These are phyloP conservation scores for Artemia sinica DNA, from an alignment of 2,888 invertebrate genomes.

Conservation along the genomic window DNA sequence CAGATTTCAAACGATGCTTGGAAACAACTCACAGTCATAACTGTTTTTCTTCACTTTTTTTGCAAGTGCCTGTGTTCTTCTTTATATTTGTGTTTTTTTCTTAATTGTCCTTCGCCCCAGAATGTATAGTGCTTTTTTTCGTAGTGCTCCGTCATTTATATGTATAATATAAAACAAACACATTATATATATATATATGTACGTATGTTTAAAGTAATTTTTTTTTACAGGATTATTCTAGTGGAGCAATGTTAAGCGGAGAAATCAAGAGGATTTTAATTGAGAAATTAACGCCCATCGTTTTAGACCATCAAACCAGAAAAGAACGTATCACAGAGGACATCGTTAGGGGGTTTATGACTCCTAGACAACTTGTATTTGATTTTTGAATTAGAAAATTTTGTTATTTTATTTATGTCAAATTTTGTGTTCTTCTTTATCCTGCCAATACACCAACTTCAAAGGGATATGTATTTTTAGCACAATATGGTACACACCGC, in stretches of 20 bases:
- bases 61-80: no score
- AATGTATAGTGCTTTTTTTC: no score
- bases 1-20: no score
- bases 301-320: slow-evolving; percentile 62
- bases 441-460: no score
- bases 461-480: no score
- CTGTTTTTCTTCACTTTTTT: no score
- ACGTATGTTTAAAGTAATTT: slow-evolving; percentile 16
- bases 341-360: slow-evolving; percentile 61
- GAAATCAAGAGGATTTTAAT: slow-evolving; percentile 83
- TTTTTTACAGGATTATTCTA: slow-evolving; percentile 49
- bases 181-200: background rate
- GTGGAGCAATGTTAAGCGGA: slow-evolving; percentile 77
- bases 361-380: slow-evolving; percentile 54
- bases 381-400: slow-evolving; percentile 24
- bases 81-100: no score
- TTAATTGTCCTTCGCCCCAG: no score
- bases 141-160: no score
- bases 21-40: no score
- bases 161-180: background rate
- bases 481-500: no score
- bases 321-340: slow-evolving; percentile 68
- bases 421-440: no score
- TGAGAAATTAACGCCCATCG: slow-evolving; percentile 54
- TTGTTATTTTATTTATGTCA: background rate